Evolutionary conservation across 2,113 vertebrate species (phyloP).

Genomic region (Pterocles orientalis): DNA sequence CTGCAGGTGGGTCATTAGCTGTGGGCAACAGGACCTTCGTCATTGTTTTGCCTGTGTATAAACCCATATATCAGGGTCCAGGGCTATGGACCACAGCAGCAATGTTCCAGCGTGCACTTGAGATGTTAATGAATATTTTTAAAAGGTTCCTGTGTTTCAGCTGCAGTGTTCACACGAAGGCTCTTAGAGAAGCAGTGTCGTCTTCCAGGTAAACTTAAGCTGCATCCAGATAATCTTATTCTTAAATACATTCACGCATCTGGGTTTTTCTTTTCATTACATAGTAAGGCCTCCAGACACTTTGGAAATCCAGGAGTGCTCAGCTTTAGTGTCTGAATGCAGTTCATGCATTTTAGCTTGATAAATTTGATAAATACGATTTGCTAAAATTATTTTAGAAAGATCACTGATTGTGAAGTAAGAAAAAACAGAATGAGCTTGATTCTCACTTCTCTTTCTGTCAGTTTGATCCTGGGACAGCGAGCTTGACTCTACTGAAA

Average conservation of each 20-base stretch:
- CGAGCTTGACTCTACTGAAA: neutral
- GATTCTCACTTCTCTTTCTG: neutral
- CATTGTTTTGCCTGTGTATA: neutral
- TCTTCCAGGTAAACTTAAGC: neutral
- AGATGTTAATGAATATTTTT: neutral
- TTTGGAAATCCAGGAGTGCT: neutral
- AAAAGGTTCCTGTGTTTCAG: neutral
- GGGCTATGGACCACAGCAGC: neutral
- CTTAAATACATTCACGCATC: neutral
- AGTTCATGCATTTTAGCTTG: neutral
- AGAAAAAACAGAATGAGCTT: neutral
- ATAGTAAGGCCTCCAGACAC: neutral
- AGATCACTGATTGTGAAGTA: neutral
- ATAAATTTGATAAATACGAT: neutral
- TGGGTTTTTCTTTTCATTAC: neutral
- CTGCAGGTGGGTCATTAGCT: neutral
- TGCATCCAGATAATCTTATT: neutral
- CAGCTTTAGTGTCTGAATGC: neutral
- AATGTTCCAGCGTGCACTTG: neutral
- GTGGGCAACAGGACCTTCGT: neutral
- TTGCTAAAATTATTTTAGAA: neutral
- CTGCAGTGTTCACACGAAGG: neutral
- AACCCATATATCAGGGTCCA: rapidly evolving
- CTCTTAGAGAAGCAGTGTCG: neutral
- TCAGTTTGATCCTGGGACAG: neutral